Percentiles rank a stretch among this genome's conserved stretches.
Evolutionary conservation across 1,140 invertebrate genomes (phyloP).

Genomic region (Sarcophaga bullata): DNA sequence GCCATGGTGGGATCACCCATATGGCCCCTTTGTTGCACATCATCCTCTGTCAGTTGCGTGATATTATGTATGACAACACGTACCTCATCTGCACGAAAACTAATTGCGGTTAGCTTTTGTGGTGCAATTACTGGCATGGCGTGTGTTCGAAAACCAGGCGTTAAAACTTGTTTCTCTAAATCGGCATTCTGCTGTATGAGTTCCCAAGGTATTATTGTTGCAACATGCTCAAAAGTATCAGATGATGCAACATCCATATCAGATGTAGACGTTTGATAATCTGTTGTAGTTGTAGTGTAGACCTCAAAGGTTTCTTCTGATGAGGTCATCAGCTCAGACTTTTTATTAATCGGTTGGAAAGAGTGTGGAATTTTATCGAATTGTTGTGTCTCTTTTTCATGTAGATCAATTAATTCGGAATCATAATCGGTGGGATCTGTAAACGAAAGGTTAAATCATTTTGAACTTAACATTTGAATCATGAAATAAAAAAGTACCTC

Average conservation of each 20-base stretch:
- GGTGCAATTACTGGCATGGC: conserved; percentile 23
- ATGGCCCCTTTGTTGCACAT: conserved; percentile 55
- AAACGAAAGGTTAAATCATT: too few species aligned
- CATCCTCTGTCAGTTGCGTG: conserved; percentile 61
- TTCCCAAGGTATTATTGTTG: conserved; percentile 60
- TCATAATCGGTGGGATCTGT: conserved; percentile 50
- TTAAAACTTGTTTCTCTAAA: conserved; percentile 18
- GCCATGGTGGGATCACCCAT: background rate
- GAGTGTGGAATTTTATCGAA: conserved; percentile 50
- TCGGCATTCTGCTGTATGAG: conserved; percentile 54
- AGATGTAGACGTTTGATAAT: background rate
- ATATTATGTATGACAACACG: conserved; percentile 68
- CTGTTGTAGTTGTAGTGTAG: background rate
- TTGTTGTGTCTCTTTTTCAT: conserved; percentile 44
- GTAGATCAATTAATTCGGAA: conserved; percentile 59
- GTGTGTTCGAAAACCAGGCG: conserved; percentile 13
- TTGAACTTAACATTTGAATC: too few species aligned
- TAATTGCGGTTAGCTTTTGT: conserved; percentile 42
- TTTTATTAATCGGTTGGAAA: conserved; percentile 44
- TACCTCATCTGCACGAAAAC: conserved; percentile 52
- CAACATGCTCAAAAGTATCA: conserved; percentile 41
- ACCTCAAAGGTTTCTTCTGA: conserved; percentile 43
- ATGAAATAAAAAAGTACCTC: background rate
- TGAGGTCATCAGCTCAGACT: conserved; percentile 54
- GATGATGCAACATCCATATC: conserved; percentile 49